These are phyloP conservation scores for Pseudorectes ferrugineus DNA, from an alignment of 2,113 vertebrate genomes.

Conservation along the genomic window DNA sequence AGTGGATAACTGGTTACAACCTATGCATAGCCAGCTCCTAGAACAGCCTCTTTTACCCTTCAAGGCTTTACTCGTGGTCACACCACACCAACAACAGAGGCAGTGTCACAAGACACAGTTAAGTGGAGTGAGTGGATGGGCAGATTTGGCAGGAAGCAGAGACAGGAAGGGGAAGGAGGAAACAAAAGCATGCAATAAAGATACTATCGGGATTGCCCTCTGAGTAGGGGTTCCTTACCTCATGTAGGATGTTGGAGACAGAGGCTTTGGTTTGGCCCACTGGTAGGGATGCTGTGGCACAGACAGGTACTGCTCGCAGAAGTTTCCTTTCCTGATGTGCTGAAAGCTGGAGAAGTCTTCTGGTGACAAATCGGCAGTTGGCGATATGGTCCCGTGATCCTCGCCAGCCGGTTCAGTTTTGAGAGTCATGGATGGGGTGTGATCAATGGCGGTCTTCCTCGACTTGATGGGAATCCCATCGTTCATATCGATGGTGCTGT, in stretches of 20 bases:
- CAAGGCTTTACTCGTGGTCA: neutral
- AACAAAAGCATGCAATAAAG: neutral
- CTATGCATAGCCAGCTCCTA: neutral
- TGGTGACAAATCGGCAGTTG: slow-evolving; percentile 69
- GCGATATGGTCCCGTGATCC: slow-evolving; percentile 77
- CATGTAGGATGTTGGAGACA: slow-evolving; percentile 77
- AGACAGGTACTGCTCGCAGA: slow-evolving; percentile 89
- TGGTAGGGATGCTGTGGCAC: slow-evolving; percentile 89
- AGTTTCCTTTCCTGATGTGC: slow-evolving; percentile 88
- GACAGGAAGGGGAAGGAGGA: neutral
- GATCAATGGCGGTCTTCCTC: slow-evolving; percentile 85
- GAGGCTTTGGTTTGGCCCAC: slow-evolving; percentile 90
- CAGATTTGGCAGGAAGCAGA: neutral
- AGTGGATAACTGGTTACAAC: neutral
- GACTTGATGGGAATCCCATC: slow-evolving; percentile 93
- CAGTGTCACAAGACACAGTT: neutral
- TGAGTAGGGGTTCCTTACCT: slow-evolving; percentile 71
- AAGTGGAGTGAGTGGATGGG: neutral
- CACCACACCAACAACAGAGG: neutral
- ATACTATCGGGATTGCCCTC: neutral
- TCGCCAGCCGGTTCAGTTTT: slow-evolving; percentile 88
- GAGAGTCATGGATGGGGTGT: slow-evolving; percentile 80
- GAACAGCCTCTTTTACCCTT: neutral
- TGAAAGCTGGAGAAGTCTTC: slow-evolving; percentile 87
- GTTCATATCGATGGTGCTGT: slow-evolving; percentile 84